Evolutionary conservation across 2,113 vertebrate genomes (phyloP).

Genomic region (Athene cunicularia): DNA sequence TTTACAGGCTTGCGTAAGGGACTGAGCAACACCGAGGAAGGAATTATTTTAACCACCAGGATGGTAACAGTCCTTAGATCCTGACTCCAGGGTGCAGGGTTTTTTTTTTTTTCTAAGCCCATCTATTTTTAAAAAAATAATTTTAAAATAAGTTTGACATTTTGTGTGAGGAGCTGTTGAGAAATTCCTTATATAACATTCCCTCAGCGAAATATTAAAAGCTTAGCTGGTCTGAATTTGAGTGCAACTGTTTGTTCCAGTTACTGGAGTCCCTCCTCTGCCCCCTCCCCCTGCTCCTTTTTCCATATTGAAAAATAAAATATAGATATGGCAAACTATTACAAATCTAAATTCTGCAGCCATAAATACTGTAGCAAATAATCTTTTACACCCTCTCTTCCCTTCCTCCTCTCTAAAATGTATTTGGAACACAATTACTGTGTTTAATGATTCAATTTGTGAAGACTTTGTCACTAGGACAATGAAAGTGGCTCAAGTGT

Average conservation of each 20-base stretch:
- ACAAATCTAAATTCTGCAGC: constrained; percentile 11
- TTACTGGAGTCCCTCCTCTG: background rate
- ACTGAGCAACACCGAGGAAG: constrained; percentile 25
- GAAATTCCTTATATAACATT: constrained; percentile 59
- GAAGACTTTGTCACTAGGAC: constrained; percentile 40
- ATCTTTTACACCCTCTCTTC: background rate
- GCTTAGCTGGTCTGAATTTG: constrained; percentile 20
- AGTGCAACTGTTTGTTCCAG: constrained; percentile 7
- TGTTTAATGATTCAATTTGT: constrained; percentile 60
- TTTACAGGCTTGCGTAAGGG: constrained; percentile 52
- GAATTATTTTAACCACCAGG: constrained; percentile 51
- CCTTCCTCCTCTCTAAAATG: constrained; percentile 16
- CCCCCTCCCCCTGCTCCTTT: background rate
- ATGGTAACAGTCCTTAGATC: constrained; percentile 45
- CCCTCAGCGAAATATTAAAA: constrained; percentile 41
- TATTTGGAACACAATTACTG: constrained; percentile 59
- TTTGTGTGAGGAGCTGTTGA: constrained; percentile 24
- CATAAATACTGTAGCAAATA: constrained; percentile 20
- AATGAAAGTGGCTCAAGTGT: constrained; percentile 30
- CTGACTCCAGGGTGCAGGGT: background rate
- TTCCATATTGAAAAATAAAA: background rate
- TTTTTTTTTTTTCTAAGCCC: background rate
- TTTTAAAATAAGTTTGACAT: constrained; percentile 62
- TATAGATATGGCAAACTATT: background rate
- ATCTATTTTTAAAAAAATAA: constrained; percentile 58